Conservation (phyloP, 2,888 invertebrate species). For the Hoplodrina blanda region DNA sequence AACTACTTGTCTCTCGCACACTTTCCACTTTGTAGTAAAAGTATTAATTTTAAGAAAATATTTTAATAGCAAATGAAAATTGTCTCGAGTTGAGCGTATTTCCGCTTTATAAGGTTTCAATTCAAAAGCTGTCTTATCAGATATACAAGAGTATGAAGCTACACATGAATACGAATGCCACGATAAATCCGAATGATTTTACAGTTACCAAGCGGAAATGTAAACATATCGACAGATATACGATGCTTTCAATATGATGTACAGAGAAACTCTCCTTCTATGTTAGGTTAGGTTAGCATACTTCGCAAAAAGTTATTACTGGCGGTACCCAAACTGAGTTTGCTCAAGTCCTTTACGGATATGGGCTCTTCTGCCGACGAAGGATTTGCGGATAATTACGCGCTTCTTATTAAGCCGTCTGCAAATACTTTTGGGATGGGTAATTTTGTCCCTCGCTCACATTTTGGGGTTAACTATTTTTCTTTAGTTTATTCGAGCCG, state of each 20-base stretch:
- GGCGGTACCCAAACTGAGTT: constrained; percentile 75
- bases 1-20: constrained; percentile 30
- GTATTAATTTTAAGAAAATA: constrained; percentile 43
- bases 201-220: constrained; percentile 64
- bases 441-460: constrained; percentile 68
- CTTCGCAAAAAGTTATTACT: constrained; percentile 77
- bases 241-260: constrained; percentile 61
- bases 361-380: constrained; percentile 67
- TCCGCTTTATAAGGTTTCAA: constrained; percentile 37
- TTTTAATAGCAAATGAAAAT: constrained; percentile 41
- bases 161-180: constrained; percentile 44
- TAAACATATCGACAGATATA: constrained; percentile 62
- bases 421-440: constrained; percentile 78
- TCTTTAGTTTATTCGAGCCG: constrained; percentile 57
- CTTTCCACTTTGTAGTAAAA: constrained; percentile 20
- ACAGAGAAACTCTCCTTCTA: constrained; percentile 55
- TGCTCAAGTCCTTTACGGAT: constrained; percentile 80
- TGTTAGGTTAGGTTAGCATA: constrained; percentile 69
- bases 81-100: constrained; percentile 12
- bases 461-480: constrained; percentile 65
- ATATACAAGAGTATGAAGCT: constrained; percentile 41
- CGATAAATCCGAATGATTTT: constrained; percentile 61
- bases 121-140: constrained; percentile 41
- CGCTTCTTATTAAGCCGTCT: constrained; percentile 82
- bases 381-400: constrained; percentile 83